These are phyloP conservation scores for Notothenia rossii DNA, from an alignment of 2,113 vertebrate genomes.

Conservation along the genomic window DNA sequence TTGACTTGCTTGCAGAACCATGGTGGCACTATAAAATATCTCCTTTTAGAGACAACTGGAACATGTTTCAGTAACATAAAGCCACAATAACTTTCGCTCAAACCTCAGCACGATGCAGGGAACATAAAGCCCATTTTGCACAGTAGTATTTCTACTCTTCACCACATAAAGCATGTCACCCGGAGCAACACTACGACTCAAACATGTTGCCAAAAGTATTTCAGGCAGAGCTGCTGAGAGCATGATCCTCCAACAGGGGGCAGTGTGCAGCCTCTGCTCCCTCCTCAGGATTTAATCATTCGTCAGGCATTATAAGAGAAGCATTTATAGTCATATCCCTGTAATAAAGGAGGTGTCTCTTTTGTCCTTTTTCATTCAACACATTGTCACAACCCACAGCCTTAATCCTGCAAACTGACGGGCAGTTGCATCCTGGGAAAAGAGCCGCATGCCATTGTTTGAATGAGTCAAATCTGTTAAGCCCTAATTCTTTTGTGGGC, in stretches of 20 bases:
- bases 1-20: too few species aligned
- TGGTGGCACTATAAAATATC: too few species aligned
- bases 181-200: not conserved
- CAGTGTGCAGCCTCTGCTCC: conserved; percentile 61
- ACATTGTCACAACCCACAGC: conserved; percentile 87
- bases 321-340: conserved; percentile 83
- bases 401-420: conserved; percentile 88
- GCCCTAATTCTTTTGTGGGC: conserved; percentile 85
- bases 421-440: conserved; percentile 83
- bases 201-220: not conserved
- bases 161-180: not conserved
- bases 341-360: conserved; percentile 83
- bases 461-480: conserved; percentile 88
- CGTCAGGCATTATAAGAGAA: conserved; percentile 68
- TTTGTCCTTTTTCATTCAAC: conserved; percentile 84
- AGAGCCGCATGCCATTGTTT: conserved; percentile 85
- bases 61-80: not conserved
- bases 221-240: conserved; percentile 14
- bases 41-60: too few species aligned
- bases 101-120: not conserved
- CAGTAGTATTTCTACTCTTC: not conserved
- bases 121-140: not conserved
- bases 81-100: not conserved
- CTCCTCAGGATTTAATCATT: conserved; percentile 54
- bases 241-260: conserved; percentile 64